Evolutionary conservation across 2,113 vertebrate species (phyloP), one percentile per base, ranked within the genome.

Genomic region (Mobula birostris): DNA sequence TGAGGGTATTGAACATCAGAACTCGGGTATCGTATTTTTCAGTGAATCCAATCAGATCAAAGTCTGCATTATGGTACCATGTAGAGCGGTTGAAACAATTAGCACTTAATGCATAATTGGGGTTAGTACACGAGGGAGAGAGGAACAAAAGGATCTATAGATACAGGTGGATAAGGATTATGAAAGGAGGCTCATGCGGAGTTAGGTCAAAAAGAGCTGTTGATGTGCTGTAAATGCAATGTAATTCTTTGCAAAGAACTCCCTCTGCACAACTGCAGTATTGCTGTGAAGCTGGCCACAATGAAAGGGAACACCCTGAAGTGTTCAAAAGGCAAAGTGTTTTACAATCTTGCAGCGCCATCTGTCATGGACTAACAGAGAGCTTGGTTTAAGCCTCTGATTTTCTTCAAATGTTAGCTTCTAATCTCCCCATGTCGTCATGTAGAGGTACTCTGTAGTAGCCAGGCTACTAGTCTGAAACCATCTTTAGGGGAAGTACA

Each of bases 281-380:
- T 14, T 36, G 85, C 29, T 66, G 32, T 19, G 19, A n/a, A 32
- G 15, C 83, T 90, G 6, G 61, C 24, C 29, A 68, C 61, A 90
- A 66, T 32, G 29, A 90, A 61, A 32, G n/a, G 17, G 58, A 88
- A 66, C n/a, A 88, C 58, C 85, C 29, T 32, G 48, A 56, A 36
- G 48, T 83, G 21, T 83, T 56, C 82, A 58, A 48, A 83, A 83
- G 27, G 61, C 27, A 61, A 14, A 88, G 85, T 58, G 63, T n/a
- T 88, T 88, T 88, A n/a, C 85, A 88, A 32, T 88, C 29, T 88
- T 90, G 58, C 29, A 66, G 85, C 85, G 63, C 85, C 85, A 90
- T 90, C 85, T 90, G 85, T 58, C 85, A 90, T 68, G 61, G 61
- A 32, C n/a, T 66, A 27, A 32, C 63, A 63, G 61, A 27, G 61